phyloP scores from a whole-genome alignment of 2,113 vertebrate genomes.

The Dicrurus megarhynchus region DNA sequence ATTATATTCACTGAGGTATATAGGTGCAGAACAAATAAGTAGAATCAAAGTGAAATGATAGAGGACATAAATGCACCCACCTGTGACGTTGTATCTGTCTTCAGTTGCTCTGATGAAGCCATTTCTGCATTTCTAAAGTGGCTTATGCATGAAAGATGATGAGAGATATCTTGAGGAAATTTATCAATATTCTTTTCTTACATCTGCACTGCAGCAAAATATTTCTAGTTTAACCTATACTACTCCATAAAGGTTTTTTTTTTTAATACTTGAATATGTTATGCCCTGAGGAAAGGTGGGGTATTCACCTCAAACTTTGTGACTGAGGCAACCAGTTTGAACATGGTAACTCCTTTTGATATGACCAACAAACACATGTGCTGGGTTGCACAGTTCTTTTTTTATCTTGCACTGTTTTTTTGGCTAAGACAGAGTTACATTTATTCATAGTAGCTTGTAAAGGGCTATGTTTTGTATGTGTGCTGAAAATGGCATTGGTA shows the following conservation, averaged over 20 bases:
- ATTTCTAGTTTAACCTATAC: not conserved
- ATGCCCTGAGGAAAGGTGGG: not conserved
- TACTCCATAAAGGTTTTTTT: accelerated
- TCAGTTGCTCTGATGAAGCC: not conserved
- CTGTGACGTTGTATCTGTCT: not conserved
- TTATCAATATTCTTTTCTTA: not conserved
- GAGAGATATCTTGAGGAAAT: not conserved
- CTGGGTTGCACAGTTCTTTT: not conserved
- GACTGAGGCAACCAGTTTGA: not conserved
- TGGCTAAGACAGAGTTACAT: not conserved
- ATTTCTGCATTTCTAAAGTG: not conserved
- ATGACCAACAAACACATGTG: not conserved
- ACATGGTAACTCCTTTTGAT: not conserved
- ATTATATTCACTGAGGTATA: not conserved
- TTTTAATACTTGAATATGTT: not conserved
- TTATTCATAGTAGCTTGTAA: not conserved
- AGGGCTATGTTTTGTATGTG: not conserved
- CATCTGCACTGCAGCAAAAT: not conserved
- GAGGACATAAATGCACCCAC: not conserved
- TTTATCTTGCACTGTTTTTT: not conserved
- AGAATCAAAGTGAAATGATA: not conserved
- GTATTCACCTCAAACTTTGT: not conserved
- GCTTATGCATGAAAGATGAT: not conserved
- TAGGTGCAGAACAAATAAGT: not conserved
- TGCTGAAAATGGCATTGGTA: not conserved